Percentiles rank a stretch among this genome's conserved stretches.
Conservation (phyloP, 2,888 invertebrate genomes). For the Nephrocerus scutellatus region DNA sequence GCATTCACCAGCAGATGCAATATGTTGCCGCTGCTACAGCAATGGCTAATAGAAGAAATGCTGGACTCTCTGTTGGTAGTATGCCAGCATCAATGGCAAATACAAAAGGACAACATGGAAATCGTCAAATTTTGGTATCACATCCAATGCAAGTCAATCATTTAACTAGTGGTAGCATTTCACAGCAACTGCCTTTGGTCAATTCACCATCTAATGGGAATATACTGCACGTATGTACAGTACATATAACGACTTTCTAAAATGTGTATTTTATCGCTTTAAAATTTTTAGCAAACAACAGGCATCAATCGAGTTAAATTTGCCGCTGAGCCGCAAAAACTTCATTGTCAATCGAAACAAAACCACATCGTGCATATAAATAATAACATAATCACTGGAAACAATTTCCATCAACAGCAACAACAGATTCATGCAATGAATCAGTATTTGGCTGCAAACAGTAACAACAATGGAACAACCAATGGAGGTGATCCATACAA, state of each 20-base stretch:
- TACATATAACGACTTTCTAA: too few species aligned
- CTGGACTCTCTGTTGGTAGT: constrained; percentile 41
- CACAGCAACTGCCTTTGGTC: constrained; percentile 41
- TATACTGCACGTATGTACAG: constrained; percentile 57
- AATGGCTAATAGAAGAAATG: constrained; percentile 45
- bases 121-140: constrained; percentile 43
- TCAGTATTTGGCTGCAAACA: constrained; percentile 22
- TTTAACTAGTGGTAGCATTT: constrained; percentile 27
- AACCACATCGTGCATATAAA: constrained; percentile 26
- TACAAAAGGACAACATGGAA: constrained; percentile 27
- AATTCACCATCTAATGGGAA: constrained; percentile 67
- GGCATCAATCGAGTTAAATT: constrained; percentile 45
- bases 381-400: constrained; percentile 28
- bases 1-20: constrained; percentile 50
- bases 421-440: constrained; percentile 22
- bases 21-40: constrained; percentile 38
- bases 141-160: constrained; percentile 42
- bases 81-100: constrained; percentile 29
- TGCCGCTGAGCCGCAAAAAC: constrained; percentile 44
- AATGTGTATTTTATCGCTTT: constrained; percentile 6
- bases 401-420: constrained; percentile 28
- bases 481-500: constrained; percentile 33
- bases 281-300: constrained; percentile 30
- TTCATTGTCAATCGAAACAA: constrained; percentile 27
- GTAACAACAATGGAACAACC: constrained; percentile 6